Evolutionary conservation across 2,888 invertebrate genomes (phyloP), one percentile per base, ranked within the genome.

Genomic region (Oasisia sp.): DNA sequence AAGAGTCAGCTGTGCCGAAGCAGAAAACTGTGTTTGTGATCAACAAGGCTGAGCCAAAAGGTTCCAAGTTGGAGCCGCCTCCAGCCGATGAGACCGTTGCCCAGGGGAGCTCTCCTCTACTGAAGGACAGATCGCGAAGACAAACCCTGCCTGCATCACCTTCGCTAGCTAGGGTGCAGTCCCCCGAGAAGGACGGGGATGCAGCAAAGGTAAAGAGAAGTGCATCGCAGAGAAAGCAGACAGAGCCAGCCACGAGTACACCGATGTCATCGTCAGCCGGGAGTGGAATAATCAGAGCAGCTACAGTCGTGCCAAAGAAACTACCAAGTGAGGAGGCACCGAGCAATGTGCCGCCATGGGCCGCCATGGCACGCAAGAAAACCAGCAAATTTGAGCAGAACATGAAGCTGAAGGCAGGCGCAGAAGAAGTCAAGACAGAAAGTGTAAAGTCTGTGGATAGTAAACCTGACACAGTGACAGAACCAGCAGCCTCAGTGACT

Each of bases 311-410:
- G 74, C 74, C 74, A 74, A 74, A 74, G 74, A 74, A 74, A 74
- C 74, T 19, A 0, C n/a, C 74, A 4, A 74, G 74, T n/a, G n/a
- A 74, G 19, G 74, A 74, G 74, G 7, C 74, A n/a, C 27, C 74
- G 19, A n/a, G 74, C 74, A n/a, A 27, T 7, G 27, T 19, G 74
- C 74, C 74, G 5, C 74, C 74, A 7, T 91, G 91, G 91, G 50
- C 91, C 8, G 91, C 91, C 32, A 45, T 91, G 56, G 91, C 91
- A 12, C 91, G 19, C 4, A 91, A 91, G 91, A 91, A 91, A 45
- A 91, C 91, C 50, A 91, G 91, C 50, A 91, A 45, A 14, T 91
- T 91, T n/a, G 91, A 74, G 74, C 74, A 74, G 74, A 74, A 74
- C n/a, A 74, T 74, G 74, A 74, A 74, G 27, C 74, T 74, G 74